phyloP scores from a whole-genome alignment of 2,113 vertebrate species.

The Aleadryas rufinucha region DNA sequence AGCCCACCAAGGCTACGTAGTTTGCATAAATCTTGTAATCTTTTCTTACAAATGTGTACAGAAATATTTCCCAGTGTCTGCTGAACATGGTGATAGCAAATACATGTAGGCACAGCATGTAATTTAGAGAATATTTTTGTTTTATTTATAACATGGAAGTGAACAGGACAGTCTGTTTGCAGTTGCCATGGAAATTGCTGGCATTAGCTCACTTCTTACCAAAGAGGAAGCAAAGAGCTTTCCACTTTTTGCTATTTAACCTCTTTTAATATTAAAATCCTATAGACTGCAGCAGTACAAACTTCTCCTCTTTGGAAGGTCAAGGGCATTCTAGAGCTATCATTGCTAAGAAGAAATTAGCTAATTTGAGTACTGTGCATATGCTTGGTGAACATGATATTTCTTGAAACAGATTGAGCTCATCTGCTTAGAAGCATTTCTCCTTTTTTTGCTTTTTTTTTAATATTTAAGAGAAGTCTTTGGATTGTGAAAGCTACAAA shows the following conservation, averaged over 20 bases:
- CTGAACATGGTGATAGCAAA: slow-evolving; percentile 58
- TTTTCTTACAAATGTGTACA: slow-evolving; percentile 31
- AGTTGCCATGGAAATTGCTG: slow-evolving; percentile 64
- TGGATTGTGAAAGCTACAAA: neutral
- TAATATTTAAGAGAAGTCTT: neutral
- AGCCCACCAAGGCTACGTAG: neutral
- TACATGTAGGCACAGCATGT: slow-evolving; percentile 44
- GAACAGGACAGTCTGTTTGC: slow-evolving; percentile 61
- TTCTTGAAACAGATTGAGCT: slow-evolving; percentile 27
- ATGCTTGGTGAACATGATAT: neutral
- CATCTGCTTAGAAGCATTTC: neutral
- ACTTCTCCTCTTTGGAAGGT: slow-evolving; percentile 42
- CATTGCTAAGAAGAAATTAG: neutral
- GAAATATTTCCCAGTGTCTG: slow-evolving; percentile 34
- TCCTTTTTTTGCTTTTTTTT: neutral
- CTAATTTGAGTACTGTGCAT: slow-evolving; percentile 15
- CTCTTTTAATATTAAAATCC: slow-evolving; percentile 56
- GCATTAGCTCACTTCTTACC: slow-evolving; percentile 48
- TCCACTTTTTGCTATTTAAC: slow-evolving; percentile 55
- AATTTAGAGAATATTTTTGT: slow-evolving; percentile 65
- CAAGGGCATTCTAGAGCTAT: slow-evolving; percentile 39
- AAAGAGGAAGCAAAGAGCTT: slow-evolving; percentile 45
- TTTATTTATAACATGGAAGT: slow-evolving; percentile 62
- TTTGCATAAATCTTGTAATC: slow-evolving; percentile 38
- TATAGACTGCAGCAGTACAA: neutral